phyloP scores from a whole-genome alignment of 2,797 vertebrate species.

The Anomalospiza imberbis region DNA sequence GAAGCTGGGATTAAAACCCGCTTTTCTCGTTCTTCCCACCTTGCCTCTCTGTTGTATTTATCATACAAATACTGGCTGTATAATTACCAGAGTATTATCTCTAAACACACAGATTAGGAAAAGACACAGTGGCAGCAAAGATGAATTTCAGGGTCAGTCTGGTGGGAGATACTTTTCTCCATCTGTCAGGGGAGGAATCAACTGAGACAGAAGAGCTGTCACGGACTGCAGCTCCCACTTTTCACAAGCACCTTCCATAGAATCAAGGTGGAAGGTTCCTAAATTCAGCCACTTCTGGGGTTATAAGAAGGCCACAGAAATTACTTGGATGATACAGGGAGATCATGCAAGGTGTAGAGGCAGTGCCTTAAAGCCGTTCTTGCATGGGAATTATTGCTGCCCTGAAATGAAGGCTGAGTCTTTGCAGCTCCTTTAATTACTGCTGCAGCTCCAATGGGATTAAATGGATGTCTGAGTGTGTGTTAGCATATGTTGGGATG shows the following conservation, averaged over 20 bases:
- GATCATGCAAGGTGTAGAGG: background rate
- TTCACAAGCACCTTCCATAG: background rate
- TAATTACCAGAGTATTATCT: constrained; percentile 69
- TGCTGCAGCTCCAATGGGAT: constrained; percentile 1
- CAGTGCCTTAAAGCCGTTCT: background rate
- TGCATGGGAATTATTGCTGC: background rate
- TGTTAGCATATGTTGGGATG: background rate
- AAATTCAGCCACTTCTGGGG: background rate
- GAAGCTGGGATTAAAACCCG: constrained; percentile 52
- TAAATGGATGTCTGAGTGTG: background rate
- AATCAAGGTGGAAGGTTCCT: background rate
- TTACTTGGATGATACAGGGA: background rate
- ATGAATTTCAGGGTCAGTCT: constrained; percentile 37
- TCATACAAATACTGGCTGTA: constrained; percentile 61
- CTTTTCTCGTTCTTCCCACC: constrained; percentile 74
- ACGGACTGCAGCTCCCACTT: background rate
- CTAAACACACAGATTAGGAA: constrained; percentile 51
- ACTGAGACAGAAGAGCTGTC: background rate
- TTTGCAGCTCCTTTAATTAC: constrained; percentile 17
- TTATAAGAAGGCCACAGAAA: background rate
- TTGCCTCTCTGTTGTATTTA: constrained; percentile 44
- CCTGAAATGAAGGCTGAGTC: background rate
- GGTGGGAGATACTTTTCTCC: background rate
- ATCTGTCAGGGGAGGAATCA: background rate
- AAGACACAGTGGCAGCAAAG: background rate